Evolutionary conservation across 1,140 invertebrate genomes (phyloP).

Genomic region (Sweltsa coloradensis): DNA sequence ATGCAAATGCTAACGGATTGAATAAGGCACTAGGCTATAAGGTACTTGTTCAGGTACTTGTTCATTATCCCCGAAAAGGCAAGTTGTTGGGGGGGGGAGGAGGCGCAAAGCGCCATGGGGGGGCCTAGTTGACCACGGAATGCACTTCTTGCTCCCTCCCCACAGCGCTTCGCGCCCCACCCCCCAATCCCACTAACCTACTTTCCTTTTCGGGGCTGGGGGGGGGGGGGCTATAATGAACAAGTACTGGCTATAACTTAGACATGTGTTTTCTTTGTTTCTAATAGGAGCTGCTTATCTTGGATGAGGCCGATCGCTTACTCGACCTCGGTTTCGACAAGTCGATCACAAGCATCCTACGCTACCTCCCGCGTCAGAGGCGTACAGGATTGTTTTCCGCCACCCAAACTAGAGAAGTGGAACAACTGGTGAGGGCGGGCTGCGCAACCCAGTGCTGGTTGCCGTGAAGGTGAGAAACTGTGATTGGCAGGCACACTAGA

Average conservation of each 20-base stretch:
- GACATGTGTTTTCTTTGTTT: conserved; percentile 17
- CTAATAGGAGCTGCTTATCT: conserved; percentile 78
- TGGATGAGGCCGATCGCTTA: conserved; percentile 95
- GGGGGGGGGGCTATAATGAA: no score
- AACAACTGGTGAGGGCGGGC: conserved; percentile 84
- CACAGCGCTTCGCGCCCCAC: no score
- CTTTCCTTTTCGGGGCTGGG: no score
- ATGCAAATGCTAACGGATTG: no score
- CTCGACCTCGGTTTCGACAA: conserved; percentile 85
- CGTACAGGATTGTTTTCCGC: conserved; percentile 96
- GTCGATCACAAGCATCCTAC: conserved; percentile 81
- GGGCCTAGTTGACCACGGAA: no score
- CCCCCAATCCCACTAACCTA: no score
- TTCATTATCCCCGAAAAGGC: no score
- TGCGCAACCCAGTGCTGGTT: conserved; percentile 88
- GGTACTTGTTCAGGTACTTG: no score
- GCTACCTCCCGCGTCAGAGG: conserved; percentile 82
- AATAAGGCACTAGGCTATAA: no score
- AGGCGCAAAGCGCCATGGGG: no score
- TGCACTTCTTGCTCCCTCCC: no score
- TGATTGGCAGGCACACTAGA: neutral
- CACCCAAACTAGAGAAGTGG: conserved; percentile 92
- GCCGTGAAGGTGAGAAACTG: conserved; percentile 77
- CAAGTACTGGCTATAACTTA: neutral
- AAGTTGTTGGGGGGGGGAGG: no score